Base-by-base conservation (phyloP, 2,888 invertebrate species). In the Gonocerus acuteangulatus region DNA sequence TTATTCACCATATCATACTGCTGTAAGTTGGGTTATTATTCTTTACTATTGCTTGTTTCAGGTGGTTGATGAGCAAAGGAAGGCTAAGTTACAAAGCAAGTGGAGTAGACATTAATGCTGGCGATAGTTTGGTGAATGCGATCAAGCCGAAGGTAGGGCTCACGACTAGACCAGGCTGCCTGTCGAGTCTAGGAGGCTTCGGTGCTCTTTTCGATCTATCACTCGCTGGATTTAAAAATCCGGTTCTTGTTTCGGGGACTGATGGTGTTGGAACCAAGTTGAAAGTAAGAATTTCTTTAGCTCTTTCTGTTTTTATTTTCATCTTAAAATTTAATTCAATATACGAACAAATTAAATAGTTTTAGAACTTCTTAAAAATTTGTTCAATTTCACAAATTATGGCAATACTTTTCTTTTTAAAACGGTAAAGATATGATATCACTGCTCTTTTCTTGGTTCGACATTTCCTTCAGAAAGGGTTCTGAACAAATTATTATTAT, bases 251-350 rank as follows among this genome's bases (percentile, higher is more conserved):
- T 15, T 91, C 95, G 65, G 93, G 94, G 1, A 93, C 95, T 0
- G 95, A 95, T 71, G 97, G 97, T 0, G 95, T 99, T 44, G 96
- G 97, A 1, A 94, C 96, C 3, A 99, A 99, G 75, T 79, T 99
- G 1, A 92, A 93, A 80, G 90, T 92, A 54, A 54, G 42, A 19
- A 44, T 42, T 42, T 13, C n/a, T 42, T 7, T 42, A 3, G 16
- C 13, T 42, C 16, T 3, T 15, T 42, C 3, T 15, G 4, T 16
- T 7, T 42, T 42, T 7, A 42, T 3, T 42, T 42, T 13, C 16
- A 42, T 15, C 16, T 7, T 42, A 3, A 42, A 7, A 42, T 15
- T 16, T 34, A 13, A 9, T 34, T 34, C 34, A 34, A 34, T 9
- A 9, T 34, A 13, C 7, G 6, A 34, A 34, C 7, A 9, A 34